phyloP scores from a whole-genome alignment of 2,888 invertebrate species.

The Drosophila acutilabella region DNA sequence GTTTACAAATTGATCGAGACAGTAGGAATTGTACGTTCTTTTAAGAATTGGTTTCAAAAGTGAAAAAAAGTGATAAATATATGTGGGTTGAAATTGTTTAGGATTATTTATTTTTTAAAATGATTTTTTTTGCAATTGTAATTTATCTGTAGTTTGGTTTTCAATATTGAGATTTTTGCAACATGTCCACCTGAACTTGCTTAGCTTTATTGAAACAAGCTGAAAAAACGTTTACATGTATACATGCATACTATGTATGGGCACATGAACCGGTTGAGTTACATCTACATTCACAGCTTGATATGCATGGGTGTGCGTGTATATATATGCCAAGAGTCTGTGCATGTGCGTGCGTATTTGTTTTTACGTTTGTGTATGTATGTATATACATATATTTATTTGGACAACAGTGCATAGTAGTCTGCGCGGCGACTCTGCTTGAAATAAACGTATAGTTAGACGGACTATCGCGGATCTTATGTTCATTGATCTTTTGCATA shows the following conservation, averaged over 20 bases:
- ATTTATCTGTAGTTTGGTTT: neutral
- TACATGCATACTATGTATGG: neutral
- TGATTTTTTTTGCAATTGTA: too few relatives aligned
- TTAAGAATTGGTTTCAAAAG: neutral
- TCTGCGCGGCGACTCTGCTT: neutral
- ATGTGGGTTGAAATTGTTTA: too few relatives aligned
- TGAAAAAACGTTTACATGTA: neutral
- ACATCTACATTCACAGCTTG: slow-evolving; percentile 2
- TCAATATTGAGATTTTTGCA: slow-evolving; percentile 1
- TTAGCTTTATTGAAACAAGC: slow-evolving; percentile 6
- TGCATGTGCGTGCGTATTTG: neutral
- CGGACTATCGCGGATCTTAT: neutral
- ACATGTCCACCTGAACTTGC: neutral
- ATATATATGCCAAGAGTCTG: neutral
- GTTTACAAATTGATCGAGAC: too few relatives aligned
- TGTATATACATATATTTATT: neutral
- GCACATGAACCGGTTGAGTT: slow-evolving; percentile 11
- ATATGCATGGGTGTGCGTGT: neutral
- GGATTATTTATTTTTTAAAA: too few relatives aligned
- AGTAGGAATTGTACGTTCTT: too few relatives aligned
- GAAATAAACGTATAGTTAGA: neutral
- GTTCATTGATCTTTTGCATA: neutral
- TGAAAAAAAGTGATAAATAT: too few relatives aligned
- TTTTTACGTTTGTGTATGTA: slow-evolving; percentile 6
- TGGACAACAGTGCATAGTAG: neutral